A percentile compares a stretch with the other conserved stretches of the same genome.
These are phyloP conservation scores for Orius laevigatus DNA, from an alignment of 1,140 invertebrate species.

Conservation along the genomic window DNA sequence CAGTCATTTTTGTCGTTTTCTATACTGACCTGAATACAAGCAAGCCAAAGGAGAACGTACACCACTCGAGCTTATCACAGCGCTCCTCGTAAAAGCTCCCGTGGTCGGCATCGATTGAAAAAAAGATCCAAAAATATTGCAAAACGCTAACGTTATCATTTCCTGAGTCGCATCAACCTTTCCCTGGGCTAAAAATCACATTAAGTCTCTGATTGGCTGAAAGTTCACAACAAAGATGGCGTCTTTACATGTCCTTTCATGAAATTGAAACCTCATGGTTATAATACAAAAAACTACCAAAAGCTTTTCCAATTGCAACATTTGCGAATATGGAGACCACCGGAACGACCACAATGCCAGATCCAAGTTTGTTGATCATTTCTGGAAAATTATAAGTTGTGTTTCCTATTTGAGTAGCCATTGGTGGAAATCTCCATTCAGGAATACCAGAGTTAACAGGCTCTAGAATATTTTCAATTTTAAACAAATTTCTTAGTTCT, in stretches of 20 bases:
- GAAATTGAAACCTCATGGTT: background rate
- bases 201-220: background rate
- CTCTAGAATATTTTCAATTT: conserved; percentile 29
- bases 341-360: conserved; percentile 50
- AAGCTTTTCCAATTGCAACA: conserved; percentile 64
- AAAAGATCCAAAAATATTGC: conserved; percentile 56
- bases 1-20: background rate
- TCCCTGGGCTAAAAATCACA: conserved; percentile 17
- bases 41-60: conserved; percentile 56
- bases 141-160: conserved; percentile 46
- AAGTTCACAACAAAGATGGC: background rate
- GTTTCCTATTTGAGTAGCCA: conserved; percentile 34
- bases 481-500: background rate
- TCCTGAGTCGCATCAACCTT: conserved; percentile 45
- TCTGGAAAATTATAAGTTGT: conserved; percentile 36
- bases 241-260: background rate
- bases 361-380: conserved; percentile 43
- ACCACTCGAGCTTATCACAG: conserved; percentile 57
- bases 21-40: conserved; percentile 36
- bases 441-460: conserved; percentile 45
- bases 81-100: conserved; percentile 54
- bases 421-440: conserved; percentile 32
- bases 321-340: conserved; percentile 56
- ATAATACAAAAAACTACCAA: conserved; percentile 32
- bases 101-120: conserved; percentile 53